Evolutionary conservation across 2,888 invertebrate species (phyloP).

Genomic region (Criorhina ranunculi): DNA sequence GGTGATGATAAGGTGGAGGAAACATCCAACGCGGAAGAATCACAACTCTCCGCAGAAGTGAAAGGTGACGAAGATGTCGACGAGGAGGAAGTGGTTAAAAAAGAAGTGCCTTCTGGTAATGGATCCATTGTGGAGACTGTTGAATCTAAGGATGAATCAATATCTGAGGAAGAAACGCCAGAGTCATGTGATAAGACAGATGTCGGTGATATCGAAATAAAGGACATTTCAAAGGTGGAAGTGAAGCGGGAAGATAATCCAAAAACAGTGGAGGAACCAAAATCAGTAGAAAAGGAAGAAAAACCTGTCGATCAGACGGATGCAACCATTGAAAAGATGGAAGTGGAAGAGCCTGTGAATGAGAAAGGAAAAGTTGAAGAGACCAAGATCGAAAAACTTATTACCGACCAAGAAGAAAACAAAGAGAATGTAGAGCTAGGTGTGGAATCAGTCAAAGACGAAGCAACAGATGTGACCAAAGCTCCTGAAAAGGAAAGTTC

Average conservation of each 20-base stretch:
- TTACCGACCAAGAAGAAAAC: slow-evolving; percentile 54
- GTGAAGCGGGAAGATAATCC: not conserved
- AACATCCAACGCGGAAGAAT: slow-evolving; percentile 77
- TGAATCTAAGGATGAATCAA: slow-evolving; percentile 18
- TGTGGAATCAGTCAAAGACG: slow-evolving; percentile 33
- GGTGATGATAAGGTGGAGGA: slow-evolving; percentile 79
- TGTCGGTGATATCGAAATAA: slow-evolving; percentile 41
- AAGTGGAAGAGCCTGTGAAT: slow-evolving; percentile 48
- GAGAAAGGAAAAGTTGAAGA: slow-evolving; percentile 53
- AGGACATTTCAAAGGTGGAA: slow-evolving; percentile 25
- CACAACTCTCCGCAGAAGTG: slow-evolving; percentile 1
- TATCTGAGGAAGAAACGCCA: slow-evolving; percentile 14
- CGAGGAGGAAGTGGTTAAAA: slow-evolving; percentile 18
- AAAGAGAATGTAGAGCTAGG: slow-evolving; percentile 57
- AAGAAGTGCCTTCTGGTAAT: slow-evolving; percentile 30
- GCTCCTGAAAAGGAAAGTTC: slow-evolving; percentile 33
- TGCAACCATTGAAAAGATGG: slow-evolving; percentile 57
- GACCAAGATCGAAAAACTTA: slow-evolving; percentile 27
- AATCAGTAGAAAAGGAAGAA: slow-evolving; percentile 22
- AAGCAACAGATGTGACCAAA: slow-evolving; percentile 8
- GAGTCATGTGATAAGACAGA: slow-evolving; percentile 57
- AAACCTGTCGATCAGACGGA: slow-evolving; percentile 38
- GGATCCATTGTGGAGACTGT: slow-evolving; percentile 3
- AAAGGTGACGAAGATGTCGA: not conserved
- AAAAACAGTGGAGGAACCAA: slow-evolving; percentile 15